Evolutionary conservation across 2,113 vertebrate genomes (phyloP), one percentile per base, ranked within the genome.

Genomic region (Corythoichthys intestinalis): DNA sequence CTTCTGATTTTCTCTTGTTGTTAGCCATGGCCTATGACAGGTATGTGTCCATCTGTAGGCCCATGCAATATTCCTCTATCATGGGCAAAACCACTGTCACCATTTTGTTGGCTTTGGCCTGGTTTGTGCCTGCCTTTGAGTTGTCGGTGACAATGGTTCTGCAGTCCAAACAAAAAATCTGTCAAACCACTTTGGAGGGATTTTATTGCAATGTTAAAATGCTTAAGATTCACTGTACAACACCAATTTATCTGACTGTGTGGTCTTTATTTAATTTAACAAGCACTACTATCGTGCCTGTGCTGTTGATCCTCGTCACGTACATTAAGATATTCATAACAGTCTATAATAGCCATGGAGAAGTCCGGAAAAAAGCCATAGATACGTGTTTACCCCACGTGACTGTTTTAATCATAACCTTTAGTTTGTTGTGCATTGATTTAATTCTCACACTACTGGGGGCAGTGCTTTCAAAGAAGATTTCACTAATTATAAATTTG

Each of bases 21-120:
- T 17, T 38, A 10, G 37, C 58, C 58, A 61, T 61, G 58, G 37
- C 58, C 41, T 61, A n/a, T n/a, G 58, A 61, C 58, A 61, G 58
- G 15, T 61, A 41, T 4, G 38, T 61, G 58, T 61, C 58, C 7
- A 61, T 61, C 38, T 61, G 56, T 12, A 14, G 2, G 56, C 56
- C 56, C 14, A 28, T 58, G 34, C 56, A 35, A 34, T 58, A 58
- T 15, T 5, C 34, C 35, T 2, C 34, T 7, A 7, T 12, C 34
- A 58, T 58, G 56, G 7, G 38, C 14, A 61, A 7, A n/a, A 41
- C 6, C 2, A 14, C 4, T 37, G 58, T 61, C 15, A 10, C 7
- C 13, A 10, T 41, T 38, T n/a, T 61, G 6, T 61, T 61, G 58
- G 17, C 6, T 5, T 41, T 41, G 58, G 58, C 37, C 7, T 61